phyloP scores from a whole-genome alignment of 2,797 vertebrate genomes.

The Danionella dracula region DNA sequence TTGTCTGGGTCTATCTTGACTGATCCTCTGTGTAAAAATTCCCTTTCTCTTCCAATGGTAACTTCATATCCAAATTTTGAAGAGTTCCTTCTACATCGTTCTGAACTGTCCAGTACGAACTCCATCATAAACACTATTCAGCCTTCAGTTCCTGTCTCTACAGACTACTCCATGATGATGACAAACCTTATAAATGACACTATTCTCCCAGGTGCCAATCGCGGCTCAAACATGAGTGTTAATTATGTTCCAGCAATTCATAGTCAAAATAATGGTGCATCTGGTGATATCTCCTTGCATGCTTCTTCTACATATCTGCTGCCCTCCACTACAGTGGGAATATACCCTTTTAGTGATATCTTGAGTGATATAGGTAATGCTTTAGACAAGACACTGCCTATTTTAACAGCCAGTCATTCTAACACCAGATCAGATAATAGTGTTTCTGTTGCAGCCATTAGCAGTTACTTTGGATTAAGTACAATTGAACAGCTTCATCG shows the following conservation, averaged over 20 bases:
- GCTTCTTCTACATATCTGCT: conserved; percentile 48
- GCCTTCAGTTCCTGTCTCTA: conserved; percentile 69
- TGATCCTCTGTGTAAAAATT: conserved; percentile 63
- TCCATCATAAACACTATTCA: conserved; percentile 64
- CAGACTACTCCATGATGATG: conserved; percentile 67
- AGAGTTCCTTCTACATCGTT: no score
- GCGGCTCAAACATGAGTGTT: conserved; percentile 52
- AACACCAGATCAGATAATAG: no score
- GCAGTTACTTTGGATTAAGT: conserved; percentile 55
- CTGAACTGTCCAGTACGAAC: conserved; percentile 59
- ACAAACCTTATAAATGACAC: conserved; percentile 59
- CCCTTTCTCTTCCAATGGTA: conserved; percentile 68
- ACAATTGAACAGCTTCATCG: conserved; percentile 56
- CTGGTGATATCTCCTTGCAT: conserved; percentile 53
- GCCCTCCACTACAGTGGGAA: conserved; percentile 47
- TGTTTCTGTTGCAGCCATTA: conserved; percentile 70
- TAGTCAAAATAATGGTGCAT: conserved; percentile 37
- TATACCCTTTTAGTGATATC: conserved; percentile 43
- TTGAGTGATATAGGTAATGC: conserved; percentile 40
- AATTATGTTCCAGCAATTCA: conserved; percentile 52
- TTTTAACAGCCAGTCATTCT: conserved; percentile 47
- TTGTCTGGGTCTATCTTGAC: conserved; percentile 50
- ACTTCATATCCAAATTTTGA: no score
- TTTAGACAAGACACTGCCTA: conserved; percentile 54
- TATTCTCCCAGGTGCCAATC: conserved; percentile 63